Evolutionary conservation across 1,140 invertebrate species (phyloP).

Genomic region (Lysiphlebus fabarum): DNA sequence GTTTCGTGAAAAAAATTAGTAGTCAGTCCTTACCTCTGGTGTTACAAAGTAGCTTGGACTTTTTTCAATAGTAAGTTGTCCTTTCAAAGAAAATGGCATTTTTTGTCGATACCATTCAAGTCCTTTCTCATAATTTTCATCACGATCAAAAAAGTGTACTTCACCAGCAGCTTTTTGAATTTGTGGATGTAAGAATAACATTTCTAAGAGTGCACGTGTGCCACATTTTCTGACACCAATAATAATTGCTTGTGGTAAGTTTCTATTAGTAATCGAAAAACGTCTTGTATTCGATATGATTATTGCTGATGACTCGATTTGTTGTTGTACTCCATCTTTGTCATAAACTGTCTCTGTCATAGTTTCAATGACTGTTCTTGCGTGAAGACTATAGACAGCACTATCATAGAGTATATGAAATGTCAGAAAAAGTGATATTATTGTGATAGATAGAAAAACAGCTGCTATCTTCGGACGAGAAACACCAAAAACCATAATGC

Average conservation of each 20-base stretch:
- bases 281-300: slow-evolving; percentile 47
- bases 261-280: slow-evolving; percentile 50
- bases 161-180: slow-evolving; percentile 90
- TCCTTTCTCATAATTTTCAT: slow-evolving; percentile 85
- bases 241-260: slow-evolving; percentile 79
- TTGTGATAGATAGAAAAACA: slow-evolving; percentile 71
- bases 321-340: slow-evolving; percentile 31
- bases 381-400: slow-evolving; percentile 74
- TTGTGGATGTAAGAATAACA: slow-evolving; percentile 89
- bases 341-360: slow-evolving; percentile 33
- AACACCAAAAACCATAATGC: slow-evolving; percentile 73
- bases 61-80: slow-evolving; percentile 95
- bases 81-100: slow-evolving; percentile 87
- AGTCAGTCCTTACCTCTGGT: slow-evolving; percentile 69
- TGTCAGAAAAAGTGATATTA: slow-evolving; percentile 74
- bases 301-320: slow-evolving; percentile 34
- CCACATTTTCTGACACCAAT: slow-evolving; percentile 93
- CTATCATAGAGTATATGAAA: slow-evolving; percentile 80
- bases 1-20: neutral
- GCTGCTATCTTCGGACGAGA: slow-evolving; percentile 76
- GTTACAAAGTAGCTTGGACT: slow-evolving; percentile 97
- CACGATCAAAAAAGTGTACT: slow-evolving; percentile 91
- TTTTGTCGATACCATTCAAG: slow-evolving; percentile 89
- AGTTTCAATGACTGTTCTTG: slow-evolving; percentile 46
- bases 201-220: slow-evolving; percentile 88